Base-by-base conservation (phyloP, 2,113 vertebrate genomes). In the Centropus unirufus region DNA sequence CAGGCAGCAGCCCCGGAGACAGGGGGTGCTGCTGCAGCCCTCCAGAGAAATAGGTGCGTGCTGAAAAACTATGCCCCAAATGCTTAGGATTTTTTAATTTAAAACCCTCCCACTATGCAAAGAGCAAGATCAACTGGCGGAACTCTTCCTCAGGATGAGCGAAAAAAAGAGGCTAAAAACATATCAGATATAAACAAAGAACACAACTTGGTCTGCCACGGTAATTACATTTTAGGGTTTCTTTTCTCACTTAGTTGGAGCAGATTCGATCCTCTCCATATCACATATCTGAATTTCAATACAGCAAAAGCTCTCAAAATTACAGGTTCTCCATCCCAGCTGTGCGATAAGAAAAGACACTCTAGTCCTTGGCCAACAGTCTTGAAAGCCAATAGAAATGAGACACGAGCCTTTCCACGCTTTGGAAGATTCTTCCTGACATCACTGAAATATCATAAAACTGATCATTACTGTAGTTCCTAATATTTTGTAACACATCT, bases 341-440 rank as follows among this genome's bases (percentile, higher is more conserved):
- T 47, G 27, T 0, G 5, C 2, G 2, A 57, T 34, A 5, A 2
- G 39, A 57, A 40, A n/a, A 47, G 23, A 3, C 27, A 12, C 27
- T 16, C 30, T 1, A 12, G 14, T 4, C 47, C 61, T 49, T 4
- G 30, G 72, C 51, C 75, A 36, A 2, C 2, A 0, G 0, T 27
- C 9, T 4, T 4, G 18, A 10, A 47, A 74, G 46, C 19, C 61
- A 51, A 42, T 18, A 14, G 49, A 27, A 73, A 16, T 1, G 1
- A n/a, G 11, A 29, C n/a, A 24, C 30, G 12, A 15, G 2, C 1
- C n/a, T 21, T 7, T 11, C 8, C 0, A 5, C 7, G 1, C 34
- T 32, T 20, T 14, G 59, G 39, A 47, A 75, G 23, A 18, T 6
- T 22, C 17, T 21, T 29, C 42, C 69, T 3, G 16, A 10, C 11